Conservation (phyloP, 2,888 invertebrate genomes). For the Epirrita christyi region DNA sequence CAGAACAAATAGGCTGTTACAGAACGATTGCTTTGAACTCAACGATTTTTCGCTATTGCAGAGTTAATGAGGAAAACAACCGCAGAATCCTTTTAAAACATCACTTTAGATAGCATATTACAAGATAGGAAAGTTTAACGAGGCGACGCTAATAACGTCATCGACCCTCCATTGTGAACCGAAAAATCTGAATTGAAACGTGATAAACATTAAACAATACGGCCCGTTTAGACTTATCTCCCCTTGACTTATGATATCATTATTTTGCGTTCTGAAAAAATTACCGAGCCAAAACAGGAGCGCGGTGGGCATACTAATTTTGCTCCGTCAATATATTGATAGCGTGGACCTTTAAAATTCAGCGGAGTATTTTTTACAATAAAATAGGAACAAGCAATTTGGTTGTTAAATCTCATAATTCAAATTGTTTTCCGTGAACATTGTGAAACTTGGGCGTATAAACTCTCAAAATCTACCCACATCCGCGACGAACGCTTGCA, state of each 20-base stretch:
- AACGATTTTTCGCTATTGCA: conserved; percentile 53
- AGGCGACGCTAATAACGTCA: conserved; percentile 54
- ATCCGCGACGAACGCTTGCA: conserved; percentile 80
- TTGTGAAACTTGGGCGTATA: conserved; percentile 61
- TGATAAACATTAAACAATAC: conserved; percentile 77
- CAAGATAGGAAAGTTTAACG: conserved; percentile 23
- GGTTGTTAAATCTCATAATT: conserved; percentile 78
- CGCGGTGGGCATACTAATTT: conserved; percentile 78
- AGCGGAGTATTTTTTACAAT: conserved; percentile 68
- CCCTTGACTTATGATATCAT: conserved; percentile 79
- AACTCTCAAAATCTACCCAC: conserved; percentile 80
- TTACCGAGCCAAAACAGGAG: conserved; percentile 72
- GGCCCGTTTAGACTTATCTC: conserved; percentile 74
- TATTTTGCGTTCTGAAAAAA: conserved; percentile 79
- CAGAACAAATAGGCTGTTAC: conserved; percentile 55
- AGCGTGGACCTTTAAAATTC: conserved; percentile 58
- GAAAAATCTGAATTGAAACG: conserved; percentile 66
- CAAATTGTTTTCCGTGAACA: conserved; percentile 74
- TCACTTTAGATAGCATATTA: conserved; percentile 27
- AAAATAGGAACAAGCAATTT: conserved; percentile 70
- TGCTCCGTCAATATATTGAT: conserved; percentile 74
- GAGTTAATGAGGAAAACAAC: conserved; percentile 44
- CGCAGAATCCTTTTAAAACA: conserved; percentile 25
- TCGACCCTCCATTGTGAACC: conserved; percentile 52
- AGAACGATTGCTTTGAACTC: too few species aligned